Percentiles rank a stretch among this genome's conserved stretches.
Conservation (phyloP, 2,113 vertebrate species). For the Chloroceryle aenea region DNA sequence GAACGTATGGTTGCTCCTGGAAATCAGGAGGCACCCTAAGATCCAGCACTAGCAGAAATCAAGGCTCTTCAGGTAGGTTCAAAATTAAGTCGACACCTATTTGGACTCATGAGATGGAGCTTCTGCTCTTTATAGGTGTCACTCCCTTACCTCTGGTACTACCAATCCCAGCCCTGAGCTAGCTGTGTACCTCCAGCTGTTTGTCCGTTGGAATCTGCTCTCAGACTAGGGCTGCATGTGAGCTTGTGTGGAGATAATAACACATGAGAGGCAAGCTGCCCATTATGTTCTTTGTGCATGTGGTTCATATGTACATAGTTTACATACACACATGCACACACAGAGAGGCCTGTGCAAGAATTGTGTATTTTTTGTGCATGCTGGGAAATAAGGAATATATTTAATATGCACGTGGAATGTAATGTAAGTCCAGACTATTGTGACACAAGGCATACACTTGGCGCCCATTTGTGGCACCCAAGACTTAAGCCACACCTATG, state of each 20-base stretch:
- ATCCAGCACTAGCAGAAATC: neutral
- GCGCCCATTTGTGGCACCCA: neutral
- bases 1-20: neutral
- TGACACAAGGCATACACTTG: neutral
- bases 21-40: neutral
- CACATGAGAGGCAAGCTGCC: neutral
- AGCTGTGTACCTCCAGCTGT: neutral
- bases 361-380: fast-evolving
- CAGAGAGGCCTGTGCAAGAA: neutral
- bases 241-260: neutral
- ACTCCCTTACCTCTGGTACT: neutral
- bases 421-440: neutral
- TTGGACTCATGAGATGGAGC: neutral
- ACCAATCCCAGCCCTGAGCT: neutral
- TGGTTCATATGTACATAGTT: neutral
- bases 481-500: neutral
- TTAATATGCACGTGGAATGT: fast-evolving
- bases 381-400: neutral
- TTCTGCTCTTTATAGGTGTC: neutral
- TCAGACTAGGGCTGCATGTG: neutral
- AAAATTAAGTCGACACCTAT: neutral
- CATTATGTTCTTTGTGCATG: fast-evolving
- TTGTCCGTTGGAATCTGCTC: neutral
- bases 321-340: neutral
- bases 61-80: neutral